These are phyloP conservation scores for Bhutanitis thaidina DNA, from an alignment of 2,888 invertebrate genomes.

Conservation along the genomic window DNA sequence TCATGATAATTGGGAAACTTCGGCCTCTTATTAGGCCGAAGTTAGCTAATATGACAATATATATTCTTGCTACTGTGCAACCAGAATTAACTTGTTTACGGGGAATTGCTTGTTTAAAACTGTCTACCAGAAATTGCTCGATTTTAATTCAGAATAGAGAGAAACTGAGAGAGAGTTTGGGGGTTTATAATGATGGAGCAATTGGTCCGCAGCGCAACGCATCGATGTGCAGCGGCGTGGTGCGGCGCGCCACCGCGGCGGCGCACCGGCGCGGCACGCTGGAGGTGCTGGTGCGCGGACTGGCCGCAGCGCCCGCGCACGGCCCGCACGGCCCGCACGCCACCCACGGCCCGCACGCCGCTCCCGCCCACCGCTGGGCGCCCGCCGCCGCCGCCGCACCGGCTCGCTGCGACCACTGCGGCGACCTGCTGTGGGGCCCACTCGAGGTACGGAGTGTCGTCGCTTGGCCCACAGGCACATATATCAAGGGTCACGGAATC, in stretches of 20 bases:
- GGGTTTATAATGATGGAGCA: too few species aligned
- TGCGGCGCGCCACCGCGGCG: conserved; percentile 90
- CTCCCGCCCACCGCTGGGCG: conserved; percentile 81
- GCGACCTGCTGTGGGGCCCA: conserved; percentile 94
- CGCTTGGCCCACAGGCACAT: too few species aligned
- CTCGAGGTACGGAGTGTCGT: conserved; percentile 88
- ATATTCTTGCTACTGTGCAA: too few species aligned
- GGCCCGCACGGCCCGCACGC: conserved; percentile 83
- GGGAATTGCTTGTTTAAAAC: too few species aligned
- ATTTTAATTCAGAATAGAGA: too few species aligned
- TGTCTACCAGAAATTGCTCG: too few species aligned
- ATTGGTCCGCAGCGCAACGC: conserved; percentile 83
- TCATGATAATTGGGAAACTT: too few species aligned
- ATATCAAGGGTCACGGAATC: too few species aligned
- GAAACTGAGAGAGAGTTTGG: too few species aligned
- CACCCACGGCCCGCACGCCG: conserved; percentile 85
- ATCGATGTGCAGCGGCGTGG: conserved; percentile 92
- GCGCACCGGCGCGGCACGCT: conserved; percentile 94
- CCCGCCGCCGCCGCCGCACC: conserved; percentile 90
- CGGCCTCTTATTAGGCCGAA: too few species aligned
- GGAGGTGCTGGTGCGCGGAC: conserved; percentile 92
- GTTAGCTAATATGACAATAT: too few species aligned
- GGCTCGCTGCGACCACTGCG: conserved; percentile 94
- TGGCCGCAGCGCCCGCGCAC: conserved; percentile 83
- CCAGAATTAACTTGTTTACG: too few species aligned